Conservation (phyloP, 1,140 invertebrate genomes). For the Drosophila novamexicana region DNA sequence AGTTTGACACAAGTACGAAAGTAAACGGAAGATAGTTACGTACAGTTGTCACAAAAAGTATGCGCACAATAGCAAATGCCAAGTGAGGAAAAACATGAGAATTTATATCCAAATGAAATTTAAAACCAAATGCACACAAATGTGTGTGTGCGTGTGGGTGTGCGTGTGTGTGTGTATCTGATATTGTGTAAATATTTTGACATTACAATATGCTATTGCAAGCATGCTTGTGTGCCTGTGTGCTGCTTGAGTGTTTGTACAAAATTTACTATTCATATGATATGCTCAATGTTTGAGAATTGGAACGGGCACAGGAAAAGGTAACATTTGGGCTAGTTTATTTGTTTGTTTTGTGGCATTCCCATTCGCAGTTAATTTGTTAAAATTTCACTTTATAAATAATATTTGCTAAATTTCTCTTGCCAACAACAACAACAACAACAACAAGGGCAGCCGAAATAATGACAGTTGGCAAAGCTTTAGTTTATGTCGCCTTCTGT, state of each 20-base stretch:
- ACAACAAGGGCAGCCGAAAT: neutral
- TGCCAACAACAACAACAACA: constrained; percentile 24
- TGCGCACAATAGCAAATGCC: constrained; percentile 55
- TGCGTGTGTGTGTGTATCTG: constrained; percentile 27
- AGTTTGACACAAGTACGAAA: constrained; percentile 30
- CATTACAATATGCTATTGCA: constrained; percentile 71
- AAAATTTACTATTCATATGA: constrained; percentile 51
- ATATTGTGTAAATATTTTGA: constrained; percentile 81
- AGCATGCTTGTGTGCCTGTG: constrained; percentile 34
- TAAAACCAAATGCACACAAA: constrained; percentile 61
- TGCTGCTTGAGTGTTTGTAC: constrained; percentile 35
- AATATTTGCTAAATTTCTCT: constrained; percentile 59
- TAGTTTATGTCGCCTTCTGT: constrained; percentile 11
- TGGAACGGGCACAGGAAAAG: neutral
- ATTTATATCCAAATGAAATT: constrained; percentile 74
- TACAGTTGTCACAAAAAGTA: constrained; percentile 58
- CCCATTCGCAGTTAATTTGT: constrained; percentile 78
- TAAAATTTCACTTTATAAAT: constrained; percentile 79
- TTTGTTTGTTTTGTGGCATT: constrained; percentile 57
- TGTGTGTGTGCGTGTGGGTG: constrained; percentile 6
- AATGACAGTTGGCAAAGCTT: constrained; percentile 27
- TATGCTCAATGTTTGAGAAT: constrained; percentile 27
- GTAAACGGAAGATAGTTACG: constrained; percentile 24
- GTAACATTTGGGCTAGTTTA: constrained; percentile 44
- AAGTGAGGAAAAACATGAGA: constrained; percentile 63